These are phyloP conservation scores for Scaptomyza reducta DNA, from an alignment of 2,888 invertebrate species.

Conservation along the genomic window DNA sequence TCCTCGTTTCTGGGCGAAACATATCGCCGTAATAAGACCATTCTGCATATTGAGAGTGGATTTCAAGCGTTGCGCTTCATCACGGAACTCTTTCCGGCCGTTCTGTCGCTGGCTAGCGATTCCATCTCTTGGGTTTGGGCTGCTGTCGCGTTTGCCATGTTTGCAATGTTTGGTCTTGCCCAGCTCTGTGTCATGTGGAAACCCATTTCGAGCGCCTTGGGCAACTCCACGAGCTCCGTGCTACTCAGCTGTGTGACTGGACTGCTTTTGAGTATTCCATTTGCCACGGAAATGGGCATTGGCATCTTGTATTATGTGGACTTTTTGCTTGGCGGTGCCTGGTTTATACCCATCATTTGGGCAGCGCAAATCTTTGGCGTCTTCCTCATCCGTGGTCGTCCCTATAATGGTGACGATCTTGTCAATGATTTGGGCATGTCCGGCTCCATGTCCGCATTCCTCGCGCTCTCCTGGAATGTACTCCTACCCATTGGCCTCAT, in stretches of 20 bases:
- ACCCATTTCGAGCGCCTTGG: slow-evolving; percentile 92
- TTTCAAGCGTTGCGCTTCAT: slow-evolving; percentile 93
- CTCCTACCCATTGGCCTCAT: slow-evolving; percentile 92
- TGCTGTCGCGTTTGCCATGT: slow-evolving; percentile 92
- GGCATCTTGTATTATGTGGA: slow-evolving; percentile 93
- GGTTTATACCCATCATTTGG: slow-evolving; percentile 94
- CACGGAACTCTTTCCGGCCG: slow-evolving; percentile 95
- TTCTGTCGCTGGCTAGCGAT: slow-evolving; percentile 90
- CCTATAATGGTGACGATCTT: slow-evolving; percentile 89
- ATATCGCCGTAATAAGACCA: slow-evolving; percentile 73
- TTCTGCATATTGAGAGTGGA: slow-evolving; percentile 87
- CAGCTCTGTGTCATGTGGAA: slow-evolving; percentile 96
- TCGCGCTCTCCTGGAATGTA: slow-evolving; percentile 95
- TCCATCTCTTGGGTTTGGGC: slow-evolving; percentile 95
- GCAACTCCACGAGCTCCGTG: slow-evolving; percentile 90
- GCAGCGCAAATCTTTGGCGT: slow-evolving; percentile 91
- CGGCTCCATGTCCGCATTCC: slow-evolving; percentile 87
- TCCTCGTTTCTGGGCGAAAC: slow-evolving; percentile 83
- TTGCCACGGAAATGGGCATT: slow-evolving; percentile 94
- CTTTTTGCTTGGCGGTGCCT: slow-evolving; percentile 92
- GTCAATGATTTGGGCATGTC: slow-evolving; percentile 84
- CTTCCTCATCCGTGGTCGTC: slow-evolving; percentile 93
- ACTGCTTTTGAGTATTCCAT: slow-evolving; percentile 91
- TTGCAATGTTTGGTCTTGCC: slow-evolving; percentile 94
- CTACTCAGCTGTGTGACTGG: slow-evolving; percentile 92